These are phyloP conservation scores for Zoanthus sociatus DNA, from an alignment of 92 coral and sea anemone species.

Conservation along the genomic window DNA sequence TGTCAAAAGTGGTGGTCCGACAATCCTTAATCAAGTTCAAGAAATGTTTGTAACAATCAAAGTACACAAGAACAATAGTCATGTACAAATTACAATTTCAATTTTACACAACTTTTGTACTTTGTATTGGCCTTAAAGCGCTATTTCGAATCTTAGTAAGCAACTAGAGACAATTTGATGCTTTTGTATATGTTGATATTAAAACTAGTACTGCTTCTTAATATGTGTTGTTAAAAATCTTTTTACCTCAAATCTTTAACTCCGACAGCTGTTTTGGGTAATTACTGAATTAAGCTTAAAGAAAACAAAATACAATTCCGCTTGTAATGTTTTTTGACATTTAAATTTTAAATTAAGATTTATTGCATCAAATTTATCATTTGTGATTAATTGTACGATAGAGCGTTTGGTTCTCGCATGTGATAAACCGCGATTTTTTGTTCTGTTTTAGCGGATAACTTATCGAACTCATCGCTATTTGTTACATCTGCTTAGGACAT, in stretches of 20 bases:
- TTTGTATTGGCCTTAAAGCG: too few relatives aligned
- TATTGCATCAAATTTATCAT: neutral
- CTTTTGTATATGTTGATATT: too few relatives aligned
- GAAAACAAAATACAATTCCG: constrained; percentile 29
- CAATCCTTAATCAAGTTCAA: too few relatives aligned
- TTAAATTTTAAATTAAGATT: constrained; percentile 30
- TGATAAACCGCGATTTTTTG: neutral
- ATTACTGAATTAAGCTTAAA: neutral
- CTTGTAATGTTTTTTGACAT: constrained; percentile 34
- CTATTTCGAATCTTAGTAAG: too few relatives aligned
- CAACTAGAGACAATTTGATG: too few relatives aligned
- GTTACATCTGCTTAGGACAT: neutral
- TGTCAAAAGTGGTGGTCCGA: too few relatives aligned
- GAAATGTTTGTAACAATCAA: too few relatives aligned
- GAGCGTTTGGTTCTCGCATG: neutral
- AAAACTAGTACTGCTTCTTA: too few relatives aligned
- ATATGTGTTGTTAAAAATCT: too few relatives aligned
- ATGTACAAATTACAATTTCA: too few relatives aligned
- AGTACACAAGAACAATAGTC: too few relatives aligned
- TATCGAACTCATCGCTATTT: neutral
- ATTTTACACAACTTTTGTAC: too few relatives aligned
- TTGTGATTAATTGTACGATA: neutral
- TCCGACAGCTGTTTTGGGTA: neutral
- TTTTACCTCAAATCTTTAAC: neutral
- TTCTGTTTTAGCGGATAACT: neutral